Conservation (phyloP, 1,140 invertebrate species). For the Laupala kohalensis region DNA sequence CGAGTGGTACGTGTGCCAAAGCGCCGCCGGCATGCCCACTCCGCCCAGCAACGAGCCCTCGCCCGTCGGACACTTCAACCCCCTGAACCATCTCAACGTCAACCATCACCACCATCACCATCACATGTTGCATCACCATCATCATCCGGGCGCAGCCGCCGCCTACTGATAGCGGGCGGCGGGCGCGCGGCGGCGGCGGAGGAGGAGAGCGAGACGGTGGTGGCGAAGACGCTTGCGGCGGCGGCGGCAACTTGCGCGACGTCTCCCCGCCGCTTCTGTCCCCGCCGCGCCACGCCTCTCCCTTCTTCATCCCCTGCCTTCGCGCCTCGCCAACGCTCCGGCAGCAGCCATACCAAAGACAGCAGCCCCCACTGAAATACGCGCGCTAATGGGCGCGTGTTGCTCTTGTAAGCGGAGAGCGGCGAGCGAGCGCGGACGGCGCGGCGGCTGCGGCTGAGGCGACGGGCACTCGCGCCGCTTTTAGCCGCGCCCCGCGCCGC, state of each 20-base stretch:
- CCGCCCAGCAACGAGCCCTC: slow-evolving; percentile 39
- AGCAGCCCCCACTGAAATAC: too few relatives aligned
- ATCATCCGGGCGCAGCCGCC: slow-evolving; percentile 5
- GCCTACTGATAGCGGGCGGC: slow-evolving; percentile 7
- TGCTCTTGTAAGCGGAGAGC: neutral
- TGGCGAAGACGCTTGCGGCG: neutral
- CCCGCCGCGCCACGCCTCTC: too few relatives aligned
- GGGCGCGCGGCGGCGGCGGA: neutral
- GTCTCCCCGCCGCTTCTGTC: neutral
- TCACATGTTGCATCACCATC: slow-evolving; percentile 31
- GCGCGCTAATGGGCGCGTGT: neutral
- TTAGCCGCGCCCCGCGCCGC: too few relatives aligned
- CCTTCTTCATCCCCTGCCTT: too few relatives aligned
- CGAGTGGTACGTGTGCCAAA: slow-evolving; percentile 51
- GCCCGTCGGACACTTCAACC: slow-evolving; percentile 38
- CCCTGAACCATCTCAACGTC: slow-evolving; percentile 27
- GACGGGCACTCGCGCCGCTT: too few relatives aligned
- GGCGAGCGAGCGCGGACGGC: too few relatives aligned
- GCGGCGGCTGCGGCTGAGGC: too few relatives aligned
- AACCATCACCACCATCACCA: slow-evolving; percentile 28
- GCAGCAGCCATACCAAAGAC: too few relatives aligned
- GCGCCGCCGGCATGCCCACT: slow-evolving; percentile 33
- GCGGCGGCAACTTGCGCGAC: neutral
- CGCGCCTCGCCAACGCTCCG: too few relatives aligned
- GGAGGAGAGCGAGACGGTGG: too few relatives aligned